Percentiles rank a stretch among this genome's conserved stretches.
phyloP scores from a whole-genome alignment of 2,888 invertebrate genomes.

The Xestobium rufovillosum region DNA sequence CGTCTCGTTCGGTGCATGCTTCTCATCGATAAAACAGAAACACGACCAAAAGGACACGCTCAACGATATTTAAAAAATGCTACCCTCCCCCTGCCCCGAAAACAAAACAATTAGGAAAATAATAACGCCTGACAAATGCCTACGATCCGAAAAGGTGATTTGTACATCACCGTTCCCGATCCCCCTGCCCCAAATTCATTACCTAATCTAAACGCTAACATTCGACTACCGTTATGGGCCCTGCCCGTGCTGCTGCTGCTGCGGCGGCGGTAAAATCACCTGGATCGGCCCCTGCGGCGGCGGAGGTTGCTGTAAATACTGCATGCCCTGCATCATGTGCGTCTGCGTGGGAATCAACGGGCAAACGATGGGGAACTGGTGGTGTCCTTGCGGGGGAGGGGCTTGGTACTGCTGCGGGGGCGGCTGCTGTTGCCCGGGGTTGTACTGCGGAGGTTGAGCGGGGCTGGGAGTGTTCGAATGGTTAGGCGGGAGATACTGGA shows the following conservation, averaged over 20 bases:
- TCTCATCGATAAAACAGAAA: no score
- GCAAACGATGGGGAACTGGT: slow-evolving; percentile 53
- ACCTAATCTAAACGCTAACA: no score
- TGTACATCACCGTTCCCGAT: no score
- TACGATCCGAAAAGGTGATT: no score
- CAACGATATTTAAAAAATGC: no score
- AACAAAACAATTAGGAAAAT: no score
- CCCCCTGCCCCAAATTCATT: no score
- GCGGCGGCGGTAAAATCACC: slow-evolving; percentile 43
- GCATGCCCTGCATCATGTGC: slow-evolving; percentile 45
- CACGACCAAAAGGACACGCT: no score
- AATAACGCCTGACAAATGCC: no score
- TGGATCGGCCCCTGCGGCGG: slow-evolving; percentile 45
- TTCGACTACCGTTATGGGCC: slow-evolving; percentile 35
- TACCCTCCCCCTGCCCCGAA: no score
- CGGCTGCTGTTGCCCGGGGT: slow-evolving; percentile 36
- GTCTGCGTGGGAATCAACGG: slow-evolving; percentile 50
- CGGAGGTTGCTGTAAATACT: slow-evolving; percentile 45
- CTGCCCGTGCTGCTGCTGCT: slow-evolving; percentile 40
- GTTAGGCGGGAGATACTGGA: slow-evolving; percentile 42
- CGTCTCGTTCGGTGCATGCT: no score
- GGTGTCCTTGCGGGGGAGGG: slow-evolving; percentile 44
- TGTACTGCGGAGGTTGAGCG: slow-evolving; percentile 37
- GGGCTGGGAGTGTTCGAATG: slow-evolving; percentile 47
- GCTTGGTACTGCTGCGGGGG: slow-evolving; percentile 41